Evolutionary conservation across 1,140 invertebrate genomes (phyloP).

Genomic region (Apis dorsata): DNA sequence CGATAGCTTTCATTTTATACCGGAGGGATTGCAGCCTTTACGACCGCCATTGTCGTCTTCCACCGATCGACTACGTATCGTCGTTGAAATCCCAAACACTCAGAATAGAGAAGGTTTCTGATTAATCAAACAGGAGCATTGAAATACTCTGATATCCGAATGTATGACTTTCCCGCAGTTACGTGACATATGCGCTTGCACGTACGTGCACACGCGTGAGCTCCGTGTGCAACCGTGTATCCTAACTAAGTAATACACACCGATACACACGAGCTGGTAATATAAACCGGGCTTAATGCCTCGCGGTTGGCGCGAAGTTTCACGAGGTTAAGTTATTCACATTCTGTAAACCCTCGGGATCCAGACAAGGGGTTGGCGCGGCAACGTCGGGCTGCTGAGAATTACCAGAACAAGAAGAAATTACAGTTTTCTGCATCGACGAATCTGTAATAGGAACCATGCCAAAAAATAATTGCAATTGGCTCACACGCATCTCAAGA

Average conservation of each 20-base stretch:
- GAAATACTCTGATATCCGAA: slow-evolving; percentile 24
- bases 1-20: no score
- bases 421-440: slow-evolving; percentile 54
- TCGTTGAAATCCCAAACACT: neutral
- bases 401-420: slow-evolving; percentile 57
- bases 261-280: slow-evolving; percentile 29
- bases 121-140: slow-evolving; percentile 25
- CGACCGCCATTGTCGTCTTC: neutral
- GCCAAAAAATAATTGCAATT: slow-evolving; percentile 34
- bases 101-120: neutral
- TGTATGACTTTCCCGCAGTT: slow-evolving; percentile 21
- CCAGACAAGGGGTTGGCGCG: neutral
- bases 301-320: slow-evolving; percentile 53
- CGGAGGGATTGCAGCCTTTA: no score
- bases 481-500: neutral
- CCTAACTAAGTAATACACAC: slow-evolving; percentile 52
- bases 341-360: slow-evolving; percentile 50
- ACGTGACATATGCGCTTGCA: slow-evolving; percentile 6
- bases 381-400: slow-evolving; percentile 26
- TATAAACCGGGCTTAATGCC: slow-evolving; percentile 59
- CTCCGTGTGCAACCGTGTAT: neutral
- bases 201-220: neutral
- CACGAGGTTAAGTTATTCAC: slow-evolving; percentile 55
- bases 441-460: slow-evolving; percentile 2
- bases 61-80: neutral